These are phyloP conservation scores for Melanotaenia pygmaea DNA, from an alignment of 2,797 vertebrate species.

Conservation along the genomic window DNA sequence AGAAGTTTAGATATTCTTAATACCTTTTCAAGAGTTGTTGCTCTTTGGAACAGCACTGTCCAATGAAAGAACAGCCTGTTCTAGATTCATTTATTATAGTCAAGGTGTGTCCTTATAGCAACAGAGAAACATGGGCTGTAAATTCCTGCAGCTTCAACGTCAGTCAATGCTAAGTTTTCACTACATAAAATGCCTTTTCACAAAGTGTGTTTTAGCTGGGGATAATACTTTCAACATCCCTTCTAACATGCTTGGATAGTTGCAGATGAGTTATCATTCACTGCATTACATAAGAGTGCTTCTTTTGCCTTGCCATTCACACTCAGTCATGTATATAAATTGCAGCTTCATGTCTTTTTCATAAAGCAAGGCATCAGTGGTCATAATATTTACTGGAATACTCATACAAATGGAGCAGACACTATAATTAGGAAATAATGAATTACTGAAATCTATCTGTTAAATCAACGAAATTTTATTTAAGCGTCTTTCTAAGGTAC, in stretches of 20 bases:
- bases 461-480: neutral
- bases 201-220: constrained; percentile 1
- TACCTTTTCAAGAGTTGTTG: constrained; percentile 21
- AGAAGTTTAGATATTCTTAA: constrained; percentile 29
- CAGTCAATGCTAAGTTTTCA: neutral
- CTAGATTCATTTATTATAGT: constrained; percentile 62
- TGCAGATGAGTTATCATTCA: constrained; percentile 13
- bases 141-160: constrained; percentile 6
- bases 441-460: neutral
- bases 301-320: neutral
- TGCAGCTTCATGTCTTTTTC: neutral
- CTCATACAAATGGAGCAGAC: neutral
- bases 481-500: neutral
- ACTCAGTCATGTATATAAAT: neutral
- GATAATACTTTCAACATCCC: neutral
- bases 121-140: constrained; percentile 47
- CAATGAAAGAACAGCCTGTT: neutral
- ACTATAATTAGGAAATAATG: neutral
- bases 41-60: neutral
- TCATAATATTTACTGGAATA: neutral
- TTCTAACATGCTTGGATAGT: constrained; percentile 6
- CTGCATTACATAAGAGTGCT: constrained; percentile 1
- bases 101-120: constrained; percentile 48
- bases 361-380: neutral
- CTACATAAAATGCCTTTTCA: neutral